Base-by-base conservation (phyloP, 2,113 vertebrate genomes). In the Scolopax mira region DNA sequence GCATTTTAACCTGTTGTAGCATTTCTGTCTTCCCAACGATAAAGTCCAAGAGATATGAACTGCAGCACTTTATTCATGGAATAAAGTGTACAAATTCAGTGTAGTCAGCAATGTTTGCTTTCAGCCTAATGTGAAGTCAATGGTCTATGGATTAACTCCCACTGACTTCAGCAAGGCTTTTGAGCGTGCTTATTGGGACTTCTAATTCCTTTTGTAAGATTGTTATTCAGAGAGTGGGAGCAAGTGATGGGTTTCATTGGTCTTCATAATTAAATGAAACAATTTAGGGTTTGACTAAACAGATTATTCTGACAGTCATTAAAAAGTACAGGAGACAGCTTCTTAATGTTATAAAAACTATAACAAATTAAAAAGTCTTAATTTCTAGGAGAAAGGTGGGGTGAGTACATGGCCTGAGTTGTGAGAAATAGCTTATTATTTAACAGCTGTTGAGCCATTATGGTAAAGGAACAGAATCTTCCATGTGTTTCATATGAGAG, bases 21-120 rank as follows among this genome's bases (percentile, higher is more conserved):
- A 51, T 79, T 93, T 6, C 87, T 70, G 33, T 97, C 98, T 17
- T 91, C 83, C 49, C 64, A 19, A 54, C 96, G 58, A 79, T 98
- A 97, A 9, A 97, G 97, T 64, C 85, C 98, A 74, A 98, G 98
- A 98, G 98, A 97, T 98, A 91, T 83, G 95, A 51, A 65, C 18
- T 64, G 27, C 49, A 80, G 4, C 51, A 10, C 39, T 66, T 48
- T 21, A 48, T 75, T 55, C n/a, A 28, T 16, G 57, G 14, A 51
- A 48, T 58, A 42, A 64, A 74, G 42, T 77, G 28, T 35, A 73
- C 28, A 51, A 73, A 57, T 79, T 85, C 27, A 52, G 27, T n/a
- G 27, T 49, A 46, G 44, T 60, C 39, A 60, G 44, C 44, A 48
- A 25, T 30, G 27, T 24, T 30, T 0, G 1, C 28, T 19, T 16